Percentiles rank a stretch among this genome's conserved stretches.
Evolutionary conservation across 2,888 invertebrate species (phyloP).

Genomic region (Tromatobia lineatoria): DNA sequence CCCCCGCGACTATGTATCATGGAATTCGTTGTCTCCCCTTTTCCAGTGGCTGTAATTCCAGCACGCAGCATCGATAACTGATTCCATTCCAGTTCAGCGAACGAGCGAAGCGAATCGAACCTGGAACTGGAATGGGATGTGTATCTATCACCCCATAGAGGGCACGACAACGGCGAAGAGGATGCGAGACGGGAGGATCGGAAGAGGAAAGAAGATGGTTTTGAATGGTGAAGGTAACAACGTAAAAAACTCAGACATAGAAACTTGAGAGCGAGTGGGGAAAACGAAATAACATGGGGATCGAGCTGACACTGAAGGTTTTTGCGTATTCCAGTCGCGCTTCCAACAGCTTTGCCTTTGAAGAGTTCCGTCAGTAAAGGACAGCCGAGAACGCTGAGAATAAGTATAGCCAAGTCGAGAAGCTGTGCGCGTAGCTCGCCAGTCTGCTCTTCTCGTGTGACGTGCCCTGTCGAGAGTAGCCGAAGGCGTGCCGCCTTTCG

Average conservation of each 20-base stretch:
- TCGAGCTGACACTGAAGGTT: slow-evolving; percentile 29
- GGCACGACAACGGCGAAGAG: background rate
- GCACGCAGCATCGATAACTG: slow-evolving; percentile 54
- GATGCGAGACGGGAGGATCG: slow-evolving; percentile 12
- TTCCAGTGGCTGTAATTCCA: slow-evolving; percentile 53
- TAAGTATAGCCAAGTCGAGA: slow-evolving; percentile 18
- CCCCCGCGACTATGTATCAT: slow-evolving; percentile 17
- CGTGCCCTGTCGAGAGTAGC: slow-evolving; percentile 33
- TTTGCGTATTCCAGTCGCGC: slow-evolving; percentile 60
- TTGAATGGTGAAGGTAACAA: slow-evolving; percentile 56
- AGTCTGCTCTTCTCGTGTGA: slow-evolving; percentile 36
- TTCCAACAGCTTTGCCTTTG: slow-evolving; percentile 44
- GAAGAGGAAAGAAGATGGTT: slow-evolving; percentile 28
- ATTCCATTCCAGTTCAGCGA: slow-evolving; percentile 55
- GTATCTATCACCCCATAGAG: background rate
- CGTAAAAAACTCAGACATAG: slow-evolving; percentile 40
- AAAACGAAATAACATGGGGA: slow-evolving; percentile 14
- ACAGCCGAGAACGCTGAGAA: background rate
- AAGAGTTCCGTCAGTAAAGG: slow-evolving; percentile 34
- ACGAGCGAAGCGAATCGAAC: slow-evolving; percentile 32
- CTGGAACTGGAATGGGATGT: slow-evolving; percentile 28
- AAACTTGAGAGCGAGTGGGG: slow-evolving; percentile 24
- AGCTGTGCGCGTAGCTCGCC: slow-evolving; percentile 25
- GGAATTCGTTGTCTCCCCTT: slow-evolving; percentile 41
- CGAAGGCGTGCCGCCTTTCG: slow-evolving; percentile 5